Evolutionary conservation across 2,113 vertebrate genomes (phyloP), one percentile per base, ranked within the genome.

Genomic region (Myxocyprinus asiaticus): DNA sequence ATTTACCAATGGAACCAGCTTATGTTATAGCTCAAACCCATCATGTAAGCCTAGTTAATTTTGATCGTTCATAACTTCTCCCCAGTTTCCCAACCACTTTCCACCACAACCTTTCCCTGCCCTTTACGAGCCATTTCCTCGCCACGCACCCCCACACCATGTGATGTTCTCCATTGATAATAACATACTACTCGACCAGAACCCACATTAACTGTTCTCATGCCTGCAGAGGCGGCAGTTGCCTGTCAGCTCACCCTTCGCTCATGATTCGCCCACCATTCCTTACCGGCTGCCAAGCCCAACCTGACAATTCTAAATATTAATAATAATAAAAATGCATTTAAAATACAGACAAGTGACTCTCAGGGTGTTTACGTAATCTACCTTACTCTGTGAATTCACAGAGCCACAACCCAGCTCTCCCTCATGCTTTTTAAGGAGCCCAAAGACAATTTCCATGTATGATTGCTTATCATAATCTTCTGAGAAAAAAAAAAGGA

Each of bases 21-120:
- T 90, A 92, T 86, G 89, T 92, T 94, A 91, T 92, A 93, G 91
- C 91, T 94, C 87, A 91, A 91, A 88, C 84, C 91, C 92, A 93
- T 94, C 90, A 88, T 94, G 91, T 94, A 90, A 93, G 90, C 90
- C 89, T 90, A 93, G 90, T 91, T 91, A 87, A 86, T 90, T 90
- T 76, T 88, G 87, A 91, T 87, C 87, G 87, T 93, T 86, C 93
- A 94, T 94, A 93, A 92, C 91, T 88, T 81, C 73, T 80, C 77
- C 63, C 84, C 88, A 89, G 22, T 90, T 91, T 89, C 90, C 80
- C 86, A 90, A 89, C 90, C 92, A 91, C 91, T 90, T 88, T 92
- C 88, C 90, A 87, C 91, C 90, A 91, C 92, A 91, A 88, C 90
- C 90, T 86, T 33, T 74, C 87, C 87, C 88, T 87, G 86, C 85